These are phyloP conservation scores for Patella depressa DNA, from an alignment of 2,888 invertebrate species.

Conservation along the genomic window DNA sequence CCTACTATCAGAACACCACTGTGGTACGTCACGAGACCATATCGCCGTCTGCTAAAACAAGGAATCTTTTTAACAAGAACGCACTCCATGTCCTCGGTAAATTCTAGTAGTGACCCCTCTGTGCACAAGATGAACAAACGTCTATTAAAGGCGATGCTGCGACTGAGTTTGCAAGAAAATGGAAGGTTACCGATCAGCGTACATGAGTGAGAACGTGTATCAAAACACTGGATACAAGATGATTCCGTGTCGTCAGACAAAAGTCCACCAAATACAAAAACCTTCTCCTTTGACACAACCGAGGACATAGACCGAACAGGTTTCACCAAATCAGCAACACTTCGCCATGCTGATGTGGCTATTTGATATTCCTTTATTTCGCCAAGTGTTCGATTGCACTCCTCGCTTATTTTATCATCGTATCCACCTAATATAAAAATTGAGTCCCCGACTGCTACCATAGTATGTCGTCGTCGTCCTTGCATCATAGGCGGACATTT, in stretches of 20 bases:
- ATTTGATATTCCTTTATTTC: constrained; percentile 51
- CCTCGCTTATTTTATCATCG: constrained; percentile 52
- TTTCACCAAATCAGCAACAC: constrained; percentile 39
- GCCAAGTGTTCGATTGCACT: constrained; percentile 41
- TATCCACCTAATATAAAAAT: constrained; percentile 52
- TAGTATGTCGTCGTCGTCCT: constrained; percentile 52
- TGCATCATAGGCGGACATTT: constrained; percentile 46
- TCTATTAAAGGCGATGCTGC: constrained; percentile 50
- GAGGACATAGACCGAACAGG: constrained; percentile 51
- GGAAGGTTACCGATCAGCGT: constrained; percentile 44
- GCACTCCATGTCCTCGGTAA: constrained; percentile 41
- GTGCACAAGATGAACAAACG: constrained; percentile 50
- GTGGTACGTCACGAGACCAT: constrained; percentile 46
- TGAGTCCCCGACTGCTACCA: constrained; percentile 54
- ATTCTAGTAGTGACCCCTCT: constrained; percentile 47
- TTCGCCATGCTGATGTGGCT: constrained; percentile 42
- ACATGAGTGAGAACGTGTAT: constrained; percentile 45
- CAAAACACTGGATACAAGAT: constrained; percentile 51
- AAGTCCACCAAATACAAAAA: constrained; percentile 53
- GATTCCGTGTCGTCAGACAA: constrained; percentile 49
- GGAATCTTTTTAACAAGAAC: constrained; percentile 41
- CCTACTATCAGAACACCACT: constrained; percentile 47
- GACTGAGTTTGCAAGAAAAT: constrained; percentile 47
- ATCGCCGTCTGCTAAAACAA: constrained; percentile 47
- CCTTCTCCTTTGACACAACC: constrained; percentile 50